These are phyloP conservation scores for Chaetodon auriga DNA, from an alignment of 2,113 vertebrate species.

Conservation along the genomic window DNA sequence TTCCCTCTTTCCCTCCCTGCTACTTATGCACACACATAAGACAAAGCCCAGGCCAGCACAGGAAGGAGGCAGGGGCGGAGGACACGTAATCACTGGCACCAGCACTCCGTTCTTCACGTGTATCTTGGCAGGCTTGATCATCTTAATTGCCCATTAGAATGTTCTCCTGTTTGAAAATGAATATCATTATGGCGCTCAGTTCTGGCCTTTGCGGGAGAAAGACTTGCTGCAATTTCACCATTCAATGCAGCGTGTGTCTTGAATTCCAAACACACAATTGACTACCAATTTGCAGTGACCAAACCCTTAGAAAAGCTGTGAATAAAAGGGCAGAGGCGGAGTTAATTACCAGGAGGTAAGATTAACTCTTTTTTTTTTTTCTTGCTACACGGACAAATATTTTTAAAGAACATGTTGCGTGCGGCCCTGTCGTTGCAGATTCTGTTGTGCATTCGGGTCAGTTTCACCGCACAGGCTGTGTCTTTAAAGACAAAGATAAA, in stretches of 20 bases:
- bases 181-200: conserved; percentile 85
- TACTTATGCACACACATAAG: conserved; percentile 85
- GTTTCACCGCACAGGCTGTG: conserved; percentile 23
- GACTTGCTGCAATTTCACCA: conserved; percentile 79
- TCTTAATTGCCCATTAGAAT: conserved; percentile 91
- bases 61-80: conserved; percentile 79
- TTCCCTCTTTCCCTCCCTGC: conserved; percentile 76
- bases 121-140: conserved; percentile 88
- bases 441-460: conserved; percentile 18
- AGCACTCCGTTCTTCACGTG: conserved; percentile 82
- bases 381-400: conserved; percentile 62
- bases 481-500: conserved; percentile 30
- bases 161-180: conserved; percentile 89
- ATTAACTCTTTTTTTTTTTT: conserved; percentile 55
- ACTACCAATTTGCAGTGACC: conserved; percentile 78
- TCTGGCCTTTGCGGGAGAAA: conserved; percentile 81
- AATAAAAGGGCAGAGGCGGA: conserved; percentile 71
- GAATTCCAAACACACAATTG: conserved; percentile 81
- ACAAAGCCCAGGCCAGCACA: conserved; percentile 80
- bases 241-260: conserved; percentile 76
- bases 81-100: conserved; percentile 84
- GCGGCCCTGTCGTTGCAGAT: conserved; percentile 12
- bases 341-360: conserved; percentile 78
- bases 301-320: conserved; percentile 75
- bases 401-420: conserved; percentile 61